Evolutionary conservation across 2,113 vertebrate genomes (phyloP).

Genomic region (Prunella fulvescens): DNA sequence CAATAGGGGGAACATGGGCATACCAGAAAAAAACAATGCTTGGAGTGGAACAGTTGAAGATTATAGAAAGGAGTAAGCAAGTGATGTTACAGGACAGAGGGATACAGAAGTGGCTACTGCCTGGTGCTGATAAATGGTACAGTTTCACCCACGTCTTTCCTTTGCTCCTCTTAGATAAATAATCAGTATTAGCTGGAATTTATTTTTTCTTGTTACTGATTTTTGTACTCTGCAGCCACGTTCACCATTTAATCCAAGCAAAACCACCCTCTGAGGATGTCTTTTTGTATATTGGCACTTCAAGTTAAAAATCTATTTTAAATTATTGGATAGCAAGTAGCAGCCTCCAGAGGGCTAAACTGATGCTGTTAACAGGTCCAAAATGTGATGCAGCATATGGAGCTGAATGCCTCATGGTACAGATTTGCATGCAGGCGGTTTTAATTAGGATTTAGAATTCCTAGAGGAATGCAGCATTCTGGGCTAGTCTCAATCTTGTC

Average conservation of each 20-base stretch:
- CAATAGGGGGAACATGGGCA: not conserved
- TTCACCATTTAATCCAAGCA: slow-evolving; percentile 19
- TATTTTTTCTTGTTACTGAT: not conserved
- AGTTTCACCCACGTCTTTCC: not conserved
- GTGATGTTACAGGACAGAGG: not conserved
- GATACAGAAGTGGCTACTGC: not conserved
- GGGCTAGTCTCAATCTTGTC: slow-evolving; percentile 8
- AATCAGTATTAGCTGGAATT: not conserved
- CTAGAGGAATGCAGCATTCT: slow-evolving; percentile 55
- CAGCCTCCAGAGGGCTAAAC: slow-evolving; percentile 41
- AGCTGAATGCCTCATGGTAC: slow-evolving; percentile 37
- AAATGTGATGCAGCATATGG: slow-evolving; percentile 56
- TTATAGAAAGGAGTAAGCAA: not conserved
- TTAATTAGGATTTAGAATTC: slow-evolving; percentile 73
- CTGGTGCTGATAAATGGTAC: not conserved
- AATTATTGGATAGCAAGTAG: slow-evolving; percentile 48
- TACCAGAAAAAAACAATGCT: not conserved
- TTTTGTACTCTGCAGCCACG: not conserved
- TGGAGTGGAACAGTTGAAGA: not conserved
- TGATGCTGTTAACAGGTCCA: slow-evolving; percentile 49
- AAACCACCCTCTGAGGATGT: not conserved
- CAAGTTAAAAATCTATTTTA: slow-evolving; percentile 44
- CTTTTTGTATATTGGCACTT: slow-evolving; percentile 27
- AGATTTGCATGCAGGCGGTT: slow-evolving; percentile 66
- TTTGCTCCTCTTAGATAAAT: not conserved